These are phyloP conservation scores for Diglossa cyanea DNA, from an alignment of 2,797 vertebrate species.

Conservation along the genomic window DNA sequence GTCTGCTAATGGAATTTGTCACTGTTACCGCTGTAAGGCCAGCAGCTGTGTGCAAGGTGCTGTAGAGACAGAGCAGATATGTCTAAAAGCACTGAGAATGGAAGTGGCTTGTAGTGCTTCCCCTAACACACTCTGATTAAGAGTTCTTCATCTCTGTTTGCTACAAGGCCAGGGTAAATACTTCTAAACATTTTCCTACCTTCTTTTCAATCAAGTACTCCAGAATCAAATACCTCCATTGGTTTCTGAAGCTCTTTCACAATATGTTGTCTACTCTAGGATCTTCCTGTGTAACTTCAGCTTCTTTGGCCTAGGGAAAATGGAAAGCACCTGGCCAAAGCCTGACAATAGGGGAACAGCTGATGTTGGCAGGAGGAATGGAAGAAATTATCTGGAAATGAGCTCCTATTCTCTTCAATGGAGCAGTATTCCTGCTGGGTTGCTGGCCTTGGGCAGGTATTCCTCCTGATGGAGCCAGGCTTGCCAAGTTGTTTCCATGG, in stretches of 20 bases:
- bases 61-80: not conserved
- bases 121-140: not conserved
- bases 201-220: not conserved
- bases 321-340: not conserved
- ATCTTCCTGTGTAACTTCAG: not conserved
- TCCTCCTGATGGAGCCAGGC: not conserved
- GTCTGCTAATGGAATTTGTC: not conserved
- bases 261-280: not conserved
- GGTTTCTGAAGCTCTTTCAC: not conserved
- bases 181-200: not conserved
- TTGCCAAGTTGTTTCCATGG: not conserved
- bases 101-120: not conserved
- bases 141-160: not conserved
- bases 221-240: not conserved
- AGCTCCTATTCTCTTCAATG: not conserved
- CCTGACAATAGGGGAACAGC: not conserved
- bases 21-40: not conserved
- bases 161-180: not conserved
- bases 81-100: not conserved
- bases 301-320: not conserved
- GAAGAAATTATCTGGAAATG: not conserved
- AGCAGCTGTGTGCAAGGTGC: not conserved
- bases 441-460: conserved; percentile 16
- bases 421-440: not conserved
- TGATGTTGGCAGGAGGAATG: not conserved